phyloP scores from a whole-genome alignment of 2,797 vertebrate species.

The Rallus crepitans region DNA sequence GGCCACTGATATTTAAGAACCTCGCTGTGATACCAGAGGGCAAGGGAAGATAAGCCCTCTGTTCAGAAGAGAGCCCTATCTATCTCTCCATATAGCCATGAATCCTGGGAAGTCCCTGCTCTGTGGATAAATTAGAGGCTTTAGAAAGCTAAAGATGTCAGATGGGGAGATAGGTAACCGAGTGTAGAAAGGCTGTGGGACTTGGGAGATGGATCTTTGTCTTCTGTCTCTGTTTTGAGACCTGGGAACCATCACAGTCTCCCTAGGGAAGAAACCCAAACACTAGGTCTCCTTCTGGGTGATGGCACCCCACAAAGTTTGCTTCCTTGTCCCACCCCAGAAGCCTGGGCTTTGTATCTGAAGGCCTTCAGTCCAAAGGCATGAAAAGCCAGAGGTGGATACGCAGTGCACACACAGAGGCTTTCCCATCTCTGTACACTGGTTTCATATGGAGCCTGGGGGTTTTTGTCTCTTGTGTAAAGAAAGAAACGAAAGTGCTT shows the following conservation, averaged over 20 bases:
- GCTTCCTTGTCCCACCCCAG: not conserved
- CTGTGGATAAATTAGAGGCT: not conserved
- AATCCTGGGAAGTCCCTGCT: not conserved
- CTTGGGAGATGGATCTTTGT: not conserved
- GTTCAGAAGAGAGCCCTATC: not conserved
- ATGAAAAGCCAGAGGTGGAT: not conserved
- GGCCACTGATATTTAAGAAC: not conserved
- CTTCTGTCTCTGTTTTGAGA: not conserved
- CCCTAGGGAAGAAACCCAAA: not conserved
- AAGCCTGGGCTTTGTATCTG: not conserved
- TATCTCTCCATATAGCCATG: not conserved
- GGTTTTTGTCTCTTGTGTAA: not conserved
- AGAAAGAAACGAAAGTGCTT: constrained; percentile 18
- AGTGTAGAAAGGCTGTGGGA: not conserved
- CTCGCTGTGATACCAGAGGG: not conserved
- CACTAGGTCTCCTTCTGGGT: not conserved
- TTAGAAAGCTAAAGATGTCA: not conserved
- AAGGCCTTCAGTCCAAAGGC: not conserved
- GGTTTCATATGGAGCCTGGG: not conserved
- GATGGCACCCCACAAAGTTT: not conserved
- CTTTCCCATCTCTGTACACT: not conserved
- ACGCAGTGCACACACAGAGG: not conserved
- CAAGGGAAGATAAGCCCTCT: not conserved
- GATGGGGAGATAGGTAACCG: not conserved
- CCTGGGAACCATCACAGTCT: not conserved